These are phyloP conservation scores for Tetranychus urticae DNA, from an alignment of 1,140 invertebrate species.

Conservation along the genomic window DNA sequence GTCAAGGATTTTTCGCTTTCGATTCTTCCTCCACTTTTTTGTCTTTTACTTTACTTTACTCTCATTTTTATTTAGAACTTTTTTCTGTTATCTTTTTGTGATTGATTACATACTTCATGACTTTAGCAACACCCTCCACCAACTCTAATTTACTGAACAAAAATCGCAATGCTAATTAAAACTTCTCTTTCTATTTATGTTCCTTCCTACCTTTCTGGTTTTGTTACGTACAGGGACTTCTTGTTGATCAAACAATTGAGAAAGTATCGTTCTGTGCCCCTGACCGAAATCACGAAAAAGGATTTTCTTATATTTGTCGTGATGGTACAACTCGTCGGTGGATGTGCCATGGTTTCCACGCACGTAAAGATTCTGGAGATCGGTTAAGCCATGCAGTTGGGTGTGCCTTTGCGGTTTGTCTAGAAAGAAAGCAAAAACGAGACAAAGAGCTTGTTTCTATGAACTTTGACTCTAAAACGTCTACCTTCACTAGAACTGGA, in stretches of 20 bases:
- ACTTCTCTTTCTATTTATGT: conserved; percentile 9
- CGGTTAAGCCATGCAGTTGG: conserved; percentile 93
- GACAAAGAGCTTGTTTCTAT: conserved; percentile 47
- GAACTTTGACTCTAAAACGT: conserved; percentile 75
- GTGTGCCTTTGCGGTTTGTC: conserved; percentile 91
- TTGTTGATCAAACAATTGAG: conserved; percentile 99
- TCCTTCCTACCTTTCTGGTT: background rate
- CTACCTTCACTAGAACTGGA: conserved; percentile 76
- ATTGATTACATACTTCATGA: background rate
- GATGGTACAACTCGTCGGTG: conserved; percentile 64
- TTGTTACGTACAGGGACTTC: conserved; percentile 42
- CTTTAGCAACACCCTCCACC: background rate
- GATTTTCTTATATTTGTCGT: conserved; percentile 79
- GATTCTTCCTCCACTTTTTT: background rate
- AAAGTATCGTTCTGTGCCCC: conserved; percentile 99
- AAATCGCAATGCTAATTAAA: background rate
- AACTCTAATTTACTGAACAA: background rate
- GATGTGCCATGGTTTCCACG: conserved; percentile 99
- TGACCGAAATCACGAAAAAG: conserved; percentile 89
- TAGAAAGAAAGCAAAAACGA: conserved; percentile 88
- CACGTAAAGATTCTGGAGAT: conserved; percentile 85
- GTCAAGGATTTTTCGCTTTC: background rate
- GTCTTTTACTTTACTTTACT: too few relatives aligned
- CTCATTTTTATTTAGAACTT: background rate
- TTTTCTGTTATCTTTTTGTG: background rate